Base-by-base conservation (phyloP, 2,888 invertebrate genomes). In the Apodemia duryi region DNA sequence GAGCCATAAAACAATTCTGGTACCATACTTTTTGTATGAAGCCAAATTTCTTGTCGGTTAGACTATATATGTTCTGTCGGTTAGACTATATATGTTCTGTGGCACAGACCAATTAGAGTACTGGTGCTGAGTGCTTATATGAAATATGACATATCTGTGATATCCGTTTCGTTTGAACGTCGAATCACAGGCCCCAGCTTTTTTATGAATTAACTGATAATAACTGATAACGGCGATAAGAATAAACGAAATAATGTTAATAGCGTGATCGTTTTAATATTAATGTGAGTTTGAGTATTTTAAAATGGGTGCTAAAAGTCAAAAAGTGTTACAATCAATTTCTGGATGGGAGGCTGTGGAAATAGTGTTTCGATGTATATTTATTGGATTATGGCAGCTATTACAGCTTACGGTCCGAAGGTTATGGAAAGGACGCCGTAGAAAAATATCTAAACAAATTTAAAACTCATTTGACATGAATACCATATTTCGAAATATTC, bases 271-370 rank as follows among this genome's bases (percentile, higher is more conserved):
- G 35, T 35, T 61, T 63, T 66, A 70, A 67, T 73, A 75, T 70
- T 72, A 49, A 66, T 63, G 65, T 69, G 63, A 57, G 64, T 63
- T 68, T 63, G 51, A 66, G 49, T 63, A 51, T 65, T 29, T 60
- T 66, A 41, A 51, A 68, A 90, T 90, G 90, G 78, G 87, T 75
- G 82, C 74, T 5, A 79, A 72, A 62, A 79, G 74, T 69, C 76
- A 74, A 65, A 81, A 83, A 71, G 82, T 86, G 41, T 75, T 91
- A 49, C 74, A 85, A 76, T 72, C 81, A n/a, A 80, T 90, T 0
- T 77, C 83, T 0, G 91, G 91, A 0, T 87, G 88, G 87, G 77
- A 80, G 38, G 88, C 91, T 0, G 81, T 89, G 11, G 85, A 86
- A 66, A 74, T 90, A 67, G 74, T 88, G 29, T 57, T 86, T 0